phyloP scores from a whole-genome alignment of 2,888 invertebrate species.

The Agriotes lineatus region DNA sequence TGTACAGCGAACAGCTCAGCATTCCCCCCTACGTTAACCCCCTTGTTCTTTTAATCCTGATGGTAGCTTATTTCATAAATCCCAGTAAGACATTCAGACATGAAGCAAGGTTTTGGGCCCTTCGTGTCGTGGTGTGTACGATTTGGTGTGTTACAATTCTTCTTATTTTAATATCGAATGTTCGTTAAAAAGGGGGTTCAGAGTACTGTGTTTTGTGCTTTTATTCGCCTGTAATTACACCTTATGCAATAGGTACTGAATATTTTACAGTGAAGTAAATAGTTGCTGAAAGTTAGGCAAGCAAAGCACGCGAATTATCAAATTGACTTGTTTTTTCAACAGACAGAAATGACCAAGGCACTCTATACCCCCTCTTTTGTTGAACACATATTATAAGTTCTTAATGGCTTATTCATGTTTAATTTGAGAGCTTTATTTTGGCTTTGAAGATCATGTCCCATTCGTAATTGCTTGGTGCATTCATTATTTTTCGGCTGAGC shows the following conservation, averaged over 20 bases:
- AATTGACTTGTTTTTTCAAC: no score
- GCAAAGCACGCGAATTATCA: no score
- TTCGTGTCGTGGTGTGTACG: slow-evolving; percentile 84
- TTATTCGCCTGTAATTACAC: no score
- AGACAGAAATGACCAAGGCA: no score
- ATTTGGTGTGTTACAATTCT: slow-evolving; percentile 37
- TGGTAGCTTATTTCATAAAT: slow-evolving; percentile 89
- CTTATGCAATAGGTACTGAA: no score
- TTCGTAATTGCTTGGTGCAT: neutral
- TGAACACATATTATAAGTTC: no score
- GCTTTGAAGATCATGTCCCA: neutral
- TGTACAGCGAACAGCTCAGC: slow-evolving; percentile 83
- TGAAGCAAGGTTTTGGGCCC: slow-evolving; percentile 94
- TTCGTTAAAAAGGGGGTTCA: no score
- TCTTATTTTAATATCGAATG: slow-evolving; percentile 21
- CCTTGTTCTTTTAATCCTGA: slow-evolving; percentile 82
- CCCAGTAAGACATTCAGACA: slow-evolving; percentile 93
- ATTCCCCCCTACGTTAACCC: slow-evolving; percentile 96
- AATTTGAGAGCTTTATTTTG: slow-evolving; percentile 1
- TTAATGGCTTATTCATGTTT: slow-evolving; percentile 13
- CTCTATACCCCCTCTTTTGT: no score
- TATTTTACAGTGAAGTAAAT: no score
- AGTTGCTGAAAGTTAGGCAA: no score
- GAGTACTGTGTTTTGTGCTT: no score
- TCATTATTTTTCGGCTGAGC: neutral